These are phyloP conservation scores for Oscheius onirici DNA, from an alignment of 2,888 invertebrate genomes.

Conservation along the genomic window DNA sequence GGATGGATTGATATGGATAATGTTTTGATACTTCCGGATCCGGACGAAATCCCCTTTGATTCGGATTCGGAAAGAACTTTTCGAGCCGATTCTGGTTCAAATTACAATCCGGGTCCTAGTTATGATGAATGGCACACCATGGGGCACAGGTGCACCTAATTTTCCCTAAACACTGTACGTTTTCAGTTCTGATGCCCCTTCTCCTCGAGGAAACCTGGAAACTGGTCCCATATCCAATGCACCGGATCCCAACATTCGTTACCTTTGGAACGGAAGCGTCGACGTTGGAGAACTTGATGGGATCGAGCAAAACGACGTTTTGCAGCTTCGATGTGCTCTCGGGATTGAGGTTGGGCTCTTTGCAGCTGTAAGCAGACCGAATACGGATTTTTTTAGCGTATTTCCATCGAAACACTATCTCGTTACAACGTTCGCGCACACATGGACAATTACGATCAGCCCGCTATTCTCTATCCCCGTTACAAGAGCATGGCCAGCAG, in stretches of 20 bases:
- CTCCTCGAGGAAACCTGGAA: slow-evolving; percentile 44
- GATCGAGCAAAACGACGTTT: slow-evolving; percentile 44
- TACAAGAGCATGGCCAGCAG: slow-evolving; percentile 64
- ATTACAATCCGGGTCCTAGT: not conserved
- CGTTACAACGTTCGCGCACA: slow-evolving; percentile 66
- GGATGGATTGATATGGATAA: slow-evolving; percentile 56
- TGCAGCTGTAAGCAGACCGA: too few species aligned
- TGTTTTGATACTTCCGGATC: slow-evolving; percentile 48
- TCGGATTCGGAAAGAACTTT: slow-evolving; percentile 18
- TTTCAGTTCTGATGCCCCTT: slow-evolving; percentile 53
- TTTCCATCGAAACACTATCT: slow-evolving; percentile 63
- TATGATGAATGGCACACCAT: slow-evolving; percentile 20
- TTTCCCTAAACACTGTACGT: too few species aligned
- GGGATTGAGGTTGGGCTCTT: slow-evolving; percentile 66
- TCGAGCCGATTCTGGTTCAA: not conserved
- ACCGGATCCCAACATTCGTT: slow-evolving; percentile 43
- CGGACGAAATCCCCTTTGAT: slow-evolving; percentile 30
- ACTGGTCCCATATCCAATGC: slow-evolving; percentile 31
- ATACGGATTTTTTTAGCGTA: slow-evolving; percentile 49
- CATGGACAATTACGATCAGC: slow-evolving; percentile 67
- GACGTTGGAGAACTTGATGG: slow-evolving; percentile 49
- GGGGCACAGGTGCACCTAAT: not conserved
- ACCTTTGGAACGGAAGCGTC: slow-evolving; percentile 52
- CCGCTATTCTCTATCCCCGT: slow-evolving; percentile 68
- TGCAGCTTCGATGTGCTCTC: slow-evolving; percentile 59